These are phyloP conservation scores for Leucopternis melanops DNA, from an alignment of 2,113 vertebrate genomes.

Conservation along the genomic window DNA sequence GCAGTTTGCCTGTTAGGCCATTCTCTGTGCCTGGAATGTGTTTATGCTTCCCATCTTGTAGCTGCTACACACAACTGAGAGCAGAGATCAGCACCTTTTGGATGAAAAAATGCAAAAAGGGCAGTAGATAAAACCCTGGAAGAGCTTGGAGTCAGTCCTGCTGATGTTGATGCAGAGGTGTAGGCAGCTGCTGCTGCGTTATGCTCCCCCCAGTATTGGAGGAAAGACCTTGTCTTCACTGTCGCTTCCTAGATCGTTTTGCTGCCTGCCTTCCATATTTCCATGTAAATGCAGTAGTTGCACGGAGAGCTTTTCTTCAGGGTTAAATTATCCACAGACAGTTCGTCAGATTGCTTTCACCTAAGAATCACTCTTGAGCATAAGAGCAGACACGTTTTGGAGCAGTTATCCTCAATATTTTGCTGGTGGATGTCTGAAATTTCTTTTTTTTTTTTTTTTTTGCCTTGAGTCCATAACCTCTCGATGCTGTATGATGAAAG, in stretches of 20 bases:
- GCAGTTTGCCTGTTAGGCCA: not conserved
- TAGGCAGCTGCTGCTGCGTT: not conserved
- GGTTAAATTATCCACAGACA: not conserved
- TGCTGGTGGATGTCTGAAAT: not conserved
- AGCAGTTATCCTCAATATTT: not conserved
- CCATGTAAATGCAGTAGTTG: not conserved
- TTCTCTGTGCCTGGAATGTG: not conserved
- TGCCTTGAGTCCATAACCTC: not conserved
- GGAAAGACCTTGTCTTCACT: not conserved
- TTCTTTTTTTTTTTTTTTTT: not conserved
- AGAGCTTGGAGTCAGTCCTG: conserved; percentile 19
- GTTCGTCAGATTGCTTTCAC: not conserved
- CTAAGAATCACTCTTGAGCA: not conserved
- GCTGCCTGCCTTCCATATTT: not conserved
- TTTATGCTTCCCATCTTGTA: not conserved
- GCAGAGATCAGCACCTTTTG: not conserved
- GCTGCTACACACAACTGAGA: not conserved
- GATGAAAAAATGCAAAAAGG: not conserved
- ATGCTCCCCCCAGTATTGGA: not conserved
- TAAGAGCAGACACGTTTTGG: not conserved
- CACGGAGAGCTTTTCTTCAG: not conserved
- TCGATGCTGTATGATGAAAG: not conserved
- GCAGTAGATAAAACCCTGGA: not conserved
- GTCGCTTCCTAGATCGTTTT: not conserved
- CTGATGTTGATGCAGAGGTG: not conserved